A percentile compares a stretch with the other conserved stretches of the same genome.
phyloP scores from a whole-genome alignment of 2,797 vertebrate genomes.

The Podarcis siculus region DNA sequence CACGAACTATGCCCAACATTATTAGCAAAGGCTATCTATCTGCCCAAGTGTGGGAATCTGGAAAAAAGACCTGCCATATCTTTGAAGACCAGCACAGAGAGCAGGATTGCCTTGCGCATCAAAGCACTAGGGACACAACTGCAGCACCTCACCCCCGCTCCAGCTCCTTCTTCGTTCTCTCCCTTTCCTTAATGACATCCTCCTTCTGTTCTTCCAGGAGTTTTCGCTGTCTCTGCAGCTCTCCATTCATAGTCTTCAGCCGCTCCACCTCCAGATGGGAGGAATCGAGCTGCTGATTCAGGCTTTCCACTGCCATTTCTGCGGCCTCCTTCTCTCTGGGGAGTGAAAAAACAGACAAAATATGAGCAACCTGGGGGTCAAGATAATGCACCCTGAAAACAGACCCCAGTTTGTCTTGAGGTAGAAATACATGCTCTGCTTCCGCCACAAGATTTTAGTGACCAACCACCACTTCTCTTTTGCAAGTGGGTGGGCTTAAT shows the following conservation, averaged over 20 bases:
- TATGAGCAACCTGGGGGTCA: neutral
- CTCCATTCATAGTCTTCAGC: slow-evolving; percentile 70
- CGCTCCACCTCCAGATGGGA: slow-evolving; percentile 73
- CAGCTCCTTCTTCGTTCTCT: slow-evolving; percentile 73
- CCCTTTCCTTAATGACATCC: slow-evolving; percentile 77
- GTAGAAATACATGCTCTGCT: neutral
- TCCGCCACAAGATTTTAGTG: neutral
- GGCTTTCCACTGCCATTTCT: slow-evolving; percentile 71
- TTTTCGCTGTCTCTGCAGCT: slow-evolving; percentile 79
- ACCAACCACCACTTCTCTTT: neutral
- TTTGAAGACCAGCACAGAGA: neutral
- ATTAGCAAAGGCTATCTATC: neutral
- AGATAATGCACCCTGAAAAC: neutral
- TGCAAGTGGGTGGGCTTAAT: neutral
- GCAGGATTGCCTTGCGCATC: neutral
- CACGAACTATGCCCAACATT: neutral
- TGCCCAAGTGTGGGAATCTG: neutral
- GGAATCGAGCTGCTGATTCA: slow-evolving; percentile 74
- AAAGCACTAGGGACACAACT: neutral
- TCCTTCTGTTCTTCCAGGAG: slow-evolving; percentile 79
- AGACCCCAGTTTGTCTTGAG: neutral
- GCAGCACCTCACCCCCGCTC: slow-evolving; percentile 78
- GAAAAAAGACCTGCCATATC: neutral
- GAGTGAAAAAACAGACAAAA: neutral
- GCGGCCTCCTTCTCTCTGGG: slow-evolving; percentile 80